Percentiles rank a stretch among this genome's conserved stretches.
Evolutionary conservation across 2,113 vertebrate genomes (phyloP).

Genomic region (Rhinichthys klamathensis): DNA sequence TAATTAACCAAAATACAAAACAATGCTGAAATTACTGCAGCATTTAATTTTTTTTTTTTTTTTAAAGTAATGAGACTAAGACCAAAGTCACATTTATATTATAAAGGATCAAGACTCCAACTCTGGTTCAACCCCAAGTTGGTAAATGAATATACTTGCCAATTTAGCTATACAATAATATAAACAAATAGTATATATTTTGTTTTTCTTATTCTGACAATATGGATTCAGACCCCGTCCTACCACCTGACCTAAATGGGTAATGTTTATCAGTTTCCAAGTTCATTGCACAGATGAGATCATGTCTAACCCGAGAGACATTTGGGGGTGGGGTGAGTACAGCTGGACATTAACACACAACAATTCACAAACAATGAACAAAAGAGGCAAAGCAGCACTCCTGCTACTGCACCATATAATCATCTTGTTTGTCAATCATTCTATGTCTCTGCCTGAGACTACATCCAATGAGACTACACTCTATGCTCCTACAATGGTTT

Average conservation of each 20-base stretch:
- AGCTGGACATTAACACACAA: slow-evolving; percentile 25
- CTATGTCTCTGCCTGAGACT: neutral
- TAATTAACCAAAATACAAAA: too few relatives aligned
- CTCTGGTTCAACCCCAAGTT: neutral
- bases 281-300: neutral
- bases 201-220: neutral
- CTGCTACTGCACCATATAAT: too few relatives aligned
- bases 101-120: too few relatives aligned
- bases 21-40: too few relatives aligned
- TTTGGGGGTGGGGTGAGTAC: slow-evolving; percentile 1
- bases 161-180: neutral
- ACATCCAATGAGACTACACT: neutral
- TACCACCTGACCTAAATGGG: slow-evolving; percentile 9
- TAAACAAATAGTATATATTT: neutral
- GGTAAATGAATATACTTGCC: neutral
- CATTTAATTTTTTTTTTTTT: too few relatives aligned
- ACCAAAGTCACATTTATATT: too few relatives aligned
- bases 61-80: too few relatives aligned
- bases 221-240: neutral
- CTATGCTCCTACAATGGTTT: too few relatives aligned
- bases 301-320: neutral
- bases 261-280: neutral
- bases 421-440: too few relatives aligned
- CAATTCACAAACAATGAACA: neutral
- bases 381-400: neutral